Conservation (phyloP, 2,888 invertebrate species). For the Hoplodrina ambigua region DNA sequence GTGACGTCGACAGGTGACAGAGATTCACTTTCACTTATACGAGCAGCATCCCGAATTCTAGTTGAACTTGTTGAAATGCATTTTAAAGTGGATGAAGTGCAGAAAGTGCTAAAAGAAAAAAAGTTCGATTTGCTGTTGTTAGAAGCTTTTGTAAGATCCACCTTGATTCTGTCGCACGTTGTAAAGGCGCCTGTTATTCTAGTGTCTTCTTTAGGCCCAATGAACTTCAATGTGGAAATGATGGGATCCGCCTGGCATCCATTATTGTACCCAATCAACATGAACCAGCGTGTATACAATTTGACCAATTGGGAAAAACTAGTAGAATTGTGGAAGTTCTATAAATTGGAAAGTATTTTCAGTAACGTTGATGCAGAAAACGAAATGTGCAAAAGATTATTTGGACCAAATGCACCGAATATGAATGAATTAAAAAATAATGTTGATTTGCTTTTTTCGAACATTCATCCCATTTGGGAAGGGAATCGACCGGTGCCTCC, state of each 20-base stretch:
- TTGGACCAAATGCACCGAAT: slow-evolving; percentile 65
- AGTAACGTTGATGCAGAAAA: slow-evolving; percentile 45
- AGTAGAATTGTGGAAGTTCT: slow-evolving; percentile 47
- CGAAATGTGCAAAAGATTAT: slow-evolving; percentile 53
- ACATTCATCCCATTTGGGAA: slow-evolving; percentile 77
- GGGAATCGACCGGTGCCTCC: slow-evolving; percentile 78
- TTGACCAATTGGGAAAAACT: slow-evolving; percentile 70
- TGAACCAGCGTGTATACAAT: slow-evolving; percentile 61
- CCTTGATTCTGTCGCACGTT: slow-evolving; percentile 15
- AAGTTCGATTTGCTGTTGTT: slow-evolving; percentile 18
- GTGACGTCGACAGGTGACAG: slow-evolving; percentile 6
- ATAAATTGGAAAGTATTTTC: slow-evolving; percentile 35
- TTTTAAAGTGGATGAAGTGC: slow-evolving; percentile 10
- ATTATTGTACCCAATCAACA: slow-evolving; percentile 64
- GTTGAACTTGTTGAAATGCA: not conserved
- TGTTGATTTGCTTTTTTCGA: slow-evolving; percentile 80
- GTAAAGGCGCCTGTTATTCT: slow-evolving; percentile 44
- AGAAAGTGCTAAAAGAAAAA: slow-evolving; percentile 16
- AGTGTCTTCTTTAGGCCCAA: slow-evolving; percentile 66
- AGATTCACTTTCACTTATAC: slow-evolving; percentile 8
- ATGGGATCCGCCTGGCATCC: slow-evolving; percentile 68
- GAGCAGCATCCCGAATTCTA: not conserved
- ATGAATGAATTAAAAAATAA: slow-evolving; percentile 64
- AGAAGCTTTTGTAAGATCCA: slow-evolving; percentile 10
- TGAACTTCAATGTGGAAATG: slow-evolving; percentile 43